These are phyloP conservation scores for Ruditapes philippinarum DNA, from an alignment of 1,140 invertebrate species.

Conservation along the genomic window DNA sequence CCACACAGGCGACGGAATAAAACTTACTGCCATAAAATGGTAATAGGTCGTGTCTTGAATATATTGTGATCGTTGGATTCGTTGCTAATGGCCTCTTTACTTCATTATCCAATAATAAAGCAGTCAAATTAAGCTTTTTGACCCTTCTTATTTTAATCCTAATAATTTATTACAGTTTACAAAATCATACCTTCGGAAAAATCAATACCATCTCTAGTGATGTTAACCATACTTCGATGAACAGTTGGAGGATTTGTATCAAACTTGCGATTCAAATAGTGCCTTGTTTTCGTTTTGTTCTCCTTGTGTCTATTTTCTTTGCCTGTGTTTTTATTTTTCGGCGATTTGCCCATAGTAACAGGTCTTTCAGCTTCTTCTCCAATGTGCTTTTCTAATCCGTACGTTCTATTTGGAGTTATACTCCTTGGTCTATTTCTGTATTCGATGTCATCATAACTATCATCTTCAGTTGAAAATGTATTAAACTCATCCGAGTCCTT, in stretches of 20 bases:
- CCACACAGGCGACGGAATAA: too few relatives aligned
- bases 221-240: constrained; percentile 13
- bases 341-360: constrained; percentile 14
- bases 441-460: neutral
- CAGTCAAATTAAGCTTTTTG: too few relatives aligned
- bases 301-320: neutral
- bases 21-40: too few relatives aligned
- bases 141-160: too few relatives aligned
- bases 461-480: neutral
- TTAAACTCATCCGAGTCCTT: neutral
- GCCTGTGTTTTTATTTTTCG: neutral
- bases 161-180: too few relatives aligned
- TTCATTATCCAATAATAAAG: too few relatives aligned
- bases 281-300: neutral
- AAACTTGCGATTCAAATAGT: neutral
- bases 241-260: neutral
- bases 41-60: too few relatives aligned
- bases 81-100: too few relatives aligned
- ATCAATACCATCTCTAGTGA: neutral
- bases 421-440: neutral
- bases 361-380: neutral
- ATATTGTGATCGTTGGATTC: too few relatives aligned
- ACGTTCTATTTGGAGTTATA: neutral
- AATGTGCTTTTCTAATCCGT: neutral
- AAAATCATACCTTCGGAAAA: constrained; percentile 16